Base-by-base conservation (phyloP, 1,140 invertebrate species). In the Drosophila asahinai region DNA sequence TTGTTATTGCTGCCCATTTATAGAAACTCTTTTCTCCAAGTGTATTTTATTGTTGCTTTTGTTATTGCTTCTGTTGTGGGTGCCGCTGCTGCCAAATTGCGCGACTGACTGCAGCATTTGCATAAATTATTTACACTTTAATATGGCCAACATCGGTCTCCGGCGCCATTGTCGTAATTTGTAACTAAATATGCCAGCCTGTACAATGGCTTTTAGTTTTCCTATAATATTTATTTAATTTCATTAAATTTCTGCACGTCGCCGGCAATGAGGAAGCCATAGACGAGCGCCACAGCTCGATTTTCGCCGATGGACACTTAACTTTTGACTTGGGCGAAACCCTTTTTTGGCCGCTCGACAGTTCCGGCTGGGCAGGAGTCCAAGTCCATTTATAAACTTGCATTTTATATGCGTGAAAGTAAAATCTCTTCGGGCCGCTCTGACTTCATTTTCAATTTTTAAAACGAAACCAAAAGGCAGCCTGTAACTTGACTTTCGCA, bases 111-210 rank as follows among this genome's bases (percentile, higher is more conserved):
- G 77, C 86, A 82, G 79, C 81, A 91, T 91, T 86, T 91, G 83
- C 87, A 91, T 91, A 91, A 91, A 91, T 91, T 91, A 91, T 87
- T 87, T 87, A 87, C 80, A 83, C 86, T 89, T 87, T 89, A 87
- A 87, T 87, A 89, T 87, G 84, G 84, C 84, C 83, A 87, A 54
- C 83, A 80, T 67, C 67, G 80, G 76, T 77, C 66, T 73, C 75
- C 52, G 83, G 78, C 83, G 83, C 76, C 83, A 84, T 87, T 87
- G 84, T 87, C 81, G 84, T 87, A 89, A 87, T 87, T 87, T 87
- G 84, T 87, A 87, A 87, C 84, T 87, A 87, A 87, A 87, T 87
- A 87, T 87, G 83, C 77, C 54, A 73, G 27, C 66, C 36, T 51
- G 70, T 62, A 59, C 80, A 74, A 47, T 45, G 62, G 45, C 63